Base-by-base conservation (phyloP, 2,888 invertebrate genomes). In the Nephrotoma flavescens region DNA sequence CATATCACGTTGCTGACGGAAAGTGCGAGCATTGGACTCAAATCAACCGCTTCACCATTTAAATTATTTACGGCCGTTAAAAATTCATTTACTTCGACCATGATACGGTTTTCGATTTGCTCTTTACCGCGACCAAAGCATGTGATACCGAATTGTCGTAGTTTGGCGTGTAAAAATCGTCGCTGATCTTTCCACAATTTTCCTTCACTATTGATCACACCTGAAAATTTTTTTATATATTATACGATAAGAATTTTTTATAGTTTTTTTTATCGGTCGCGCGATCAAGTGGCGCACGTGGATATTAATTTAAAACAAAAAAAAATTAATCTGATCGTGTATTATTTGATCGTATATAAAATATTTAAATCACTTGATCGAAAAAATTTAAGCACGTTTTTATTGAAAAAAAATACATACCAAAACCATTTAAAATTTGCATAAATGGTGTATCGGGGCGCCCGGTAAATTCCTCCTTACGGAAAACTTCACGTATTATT, bases 1-100 rank as follows among this genome's bases (percentile, higher is more conserved):
- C 97, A 97, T 88, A 98, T 97, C 4, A 98, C 97, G 91, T 98
- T 98, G 90, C 96, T 96, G 88, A 97, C 95, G 44, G 96, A 95
- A 88, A 97, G 94, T 71, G 96, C 95, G 86, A 98, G 93, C 31
- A 95, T 92, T 7, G 95, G 95, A 86, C 96, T 96, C 87, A 97
- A 92, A 89, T 96, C 95, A 71, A 95, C 93, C 0, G 97, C 94
- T 47, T 93, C 92, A n/a, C 95, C 95, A 88, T 94, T 93, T 86
- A 94, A 92, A 5, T 93, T 92, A 87, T 94, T 93, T 12, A 84
- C n/a, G 87, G 94, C 94, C 47, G 93, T 92, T 86, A 97, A 93
- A 88, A 96, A 94, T 88, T 95, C 94, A 88, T 95, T 93, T 2
- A 97, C 96, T 92, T 97, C 97, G 87, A 92, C 96, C 96, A 96